These are phyloP conservation scores for Acrobasis suavella DNA, from an alignment of 2,888 invertebrate genomes.

Conservation along the genomic window DNA sequence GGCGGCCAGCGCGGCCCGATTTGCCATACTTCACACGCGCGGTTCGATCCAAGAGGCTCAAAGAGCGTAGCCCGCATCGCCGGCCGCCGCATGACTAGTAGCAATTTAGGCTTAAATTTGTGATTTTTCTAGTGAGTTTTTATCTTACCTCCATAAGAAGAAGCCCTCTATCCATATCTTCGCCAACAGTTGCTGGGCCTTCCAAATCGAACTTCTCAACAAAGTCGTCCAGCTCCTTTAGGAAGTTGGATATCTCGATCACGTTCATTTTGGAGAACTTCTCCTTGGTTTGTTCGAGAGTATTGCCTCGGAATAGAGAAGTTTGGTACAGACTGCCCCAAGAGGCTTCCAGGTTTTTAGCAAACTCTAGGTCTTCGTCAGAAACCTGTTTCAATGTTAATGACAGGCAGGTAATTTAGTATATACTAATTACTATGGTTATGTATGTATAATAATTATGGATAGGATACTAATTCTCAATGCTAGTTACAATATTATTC, in stretches of 20 bases:
- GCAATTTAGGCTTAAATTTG: too few relatives aligned
- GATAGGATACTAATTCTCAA: too few relatives aligned
- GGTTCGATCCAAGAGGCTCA: too few relatives aligned
- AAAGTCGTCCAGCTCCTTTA: constrained; percentile 84
- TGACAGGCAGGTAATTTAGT: too few relatives aligned
- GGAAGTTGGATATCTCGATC: constrained; percentile 87
- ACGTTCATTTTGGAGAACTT: constrained; percentile 92
- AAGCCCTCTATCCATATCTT: constrained; percentile 88
- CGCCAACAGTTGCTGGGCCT: constrained; percentile 91
- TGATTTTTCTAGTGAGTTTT: background rate
- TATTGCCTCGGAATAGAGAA: constrained; percentile 86
- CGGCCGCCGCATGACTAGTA: too few relatives aligned
- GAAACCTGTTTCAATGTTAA: constrained; percentile 56
- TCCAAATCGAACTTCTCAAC: constrained; percentile 87
- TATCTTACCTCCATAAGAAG: constrained; percentile 84
- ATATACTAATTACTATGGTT: too few relatives aligned
- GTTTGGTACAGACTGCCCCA: constrained; percentile 88
- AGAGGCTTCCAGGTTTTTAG: constrained; percentile 84
- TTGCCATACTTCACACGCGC: too few relatives aligned
- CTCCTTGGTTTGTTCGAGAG: constrained; percentile 90
- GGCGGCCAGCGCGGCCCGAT: too few relatives aligned
- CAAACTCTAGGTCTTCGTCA: constrained; percentile 79
- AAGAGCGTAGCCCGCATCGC: too few relatives aligned
- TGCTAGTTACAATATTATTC: too few relatives aligned
- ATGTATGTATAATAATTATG: too few relatives aligned